A percentile compares a stretch with the other conserved stretches of the same genome.
Evolutionary conservation across 1,140 invertebrate species (phyloP).

Genomic region (Psilanteris sp.): DNA sequence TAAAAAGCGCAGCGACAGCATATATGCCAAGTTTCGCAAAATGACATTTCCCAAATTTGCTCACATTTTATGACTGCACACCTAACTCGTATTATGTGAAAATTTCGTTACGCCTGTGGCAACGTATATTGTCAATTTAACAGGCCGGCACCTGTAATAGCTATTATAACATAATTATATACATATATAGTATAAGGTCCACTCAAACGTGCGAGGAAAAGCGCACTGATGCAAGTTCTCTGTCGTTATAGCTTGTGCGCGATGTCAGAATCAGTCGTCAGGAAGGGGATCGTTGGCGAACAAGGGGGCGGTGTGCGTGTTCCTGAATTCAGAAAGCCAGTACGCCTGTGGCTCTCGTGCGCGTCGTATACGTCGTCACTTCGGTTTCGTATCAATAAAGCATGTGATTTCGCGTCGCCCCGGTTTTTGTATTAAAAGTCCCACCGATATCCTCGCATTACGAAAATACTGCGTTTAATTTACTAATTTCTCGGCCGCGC

Average conservation of each 20-base stretch:
- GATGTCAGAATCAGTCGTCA: conserved; percentile 66
- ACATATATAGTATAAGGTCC: conserved; percentile 34
- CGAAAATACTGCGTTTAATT: too few relatives aligned
- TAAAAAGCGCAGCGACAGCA: conserved; percentile 13
- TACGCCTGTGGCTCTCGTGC: conserved; percentile 69
- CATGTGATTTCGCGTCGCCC: conserved; percentile 33
- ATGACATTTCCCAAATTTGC: conserved; percentile 19
- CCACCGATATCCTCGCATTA: too few relatives aligned
- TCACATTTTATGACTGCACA: conserved; percentile 43
- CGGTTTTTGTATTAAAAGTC: too few relatives aligned
- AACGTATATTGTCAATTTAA: conserved; percentile 74
- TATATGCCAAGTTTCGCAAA: conserved; percentile 14
- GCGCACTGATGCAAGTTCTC: conserved; percentile 32
- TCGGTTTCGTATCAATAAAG: not conserved
- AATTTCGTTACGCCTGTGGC: conserved; percentile 62
- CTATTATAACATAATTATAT: conserved; percentile 75
- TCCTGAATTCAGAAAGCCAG: conserved; percentile 72
- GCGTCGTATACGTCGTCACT: conserved; percentile 42
- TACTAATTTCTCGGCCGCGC: too few relatives aligned
- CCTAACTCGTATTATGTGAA: conserved; percentile 51
- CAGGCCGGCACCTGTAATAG: conserved; percentile 72
- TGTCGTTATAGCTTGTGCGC: conserved; percentile 43
- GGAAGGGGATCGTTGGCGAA: conserved; percentile 57
- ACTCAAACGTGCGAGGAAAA: conserved; percentile 34
- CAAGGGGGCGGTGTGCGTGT: conserved; percentile 58